phyloP scores from a whole-genome alignment of 35 echinoderm and acorn worm genomes.

The Apostichopus japonicus region DNA sequence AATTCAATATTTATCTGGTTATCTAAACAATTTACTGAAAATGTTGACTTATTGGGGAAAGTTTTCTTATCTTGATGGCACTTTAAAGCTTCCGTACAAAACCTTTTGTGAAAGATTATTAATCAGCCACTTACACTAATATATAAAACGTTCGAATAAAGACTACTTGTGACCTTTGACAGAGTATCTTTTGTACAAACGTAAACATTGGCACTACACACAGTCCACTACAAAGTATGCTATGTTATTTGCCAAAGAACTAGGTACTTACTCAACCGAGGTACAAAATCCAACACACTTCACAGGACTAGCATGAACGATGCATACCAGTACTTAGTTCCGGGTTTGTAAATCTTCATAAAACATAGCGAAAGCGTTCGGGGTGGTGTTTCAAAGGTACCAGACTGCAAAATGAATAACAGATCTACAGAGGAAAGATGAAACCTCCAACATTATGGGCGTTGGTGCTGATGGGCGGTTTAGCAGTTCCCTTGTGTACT shows the following conservation, averaged over 20 bases:
- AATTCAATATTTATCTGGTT: too few relatives aligned
- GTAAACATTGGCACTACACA: neutral
- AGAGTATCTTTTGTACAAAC: neutral
- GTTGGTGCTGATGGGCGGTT: neutral
- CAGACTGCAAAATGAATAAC: neutral
- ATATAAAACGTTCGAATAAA: neutral
- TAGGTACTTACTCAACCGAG: neutral
- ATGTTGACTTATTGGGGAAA: too few relatives aligned
- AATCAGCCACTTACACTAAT: too few relatives aligned
- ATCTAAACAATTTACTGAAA: too few relatives aligned
- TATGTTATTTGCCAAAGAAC: neutral
- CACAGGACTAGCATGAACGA: neutral
- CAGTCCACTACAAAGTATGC: neutral
- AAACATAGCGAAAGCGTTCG: neutral
- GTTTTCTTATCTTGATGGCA: too few relatives aligned
- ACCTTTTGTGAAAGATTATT: too few relatives aligned
- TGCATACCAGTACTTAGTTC: slow-evolving; percentile 4
- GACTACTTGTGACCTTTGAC: neutral
- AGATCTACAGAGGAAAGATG: slow-evolving; percentile 1
- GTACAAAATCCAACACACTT: neutral
- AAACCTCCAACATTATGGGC: slow-evolving; percentile 13
- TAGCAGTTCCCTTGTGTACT: neutral
- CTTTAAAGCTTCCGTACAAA: too few relatives aligned
- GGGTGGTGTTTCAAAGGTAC: neutral
- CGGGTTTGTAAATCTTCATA: neutral